A percentile compares a stretch with the other conserved stretches of the same genome.
phyloP scores from a whole-genome alignment of 2,797 vertebrate genomes.

The Coluber constrictor region DNA sequence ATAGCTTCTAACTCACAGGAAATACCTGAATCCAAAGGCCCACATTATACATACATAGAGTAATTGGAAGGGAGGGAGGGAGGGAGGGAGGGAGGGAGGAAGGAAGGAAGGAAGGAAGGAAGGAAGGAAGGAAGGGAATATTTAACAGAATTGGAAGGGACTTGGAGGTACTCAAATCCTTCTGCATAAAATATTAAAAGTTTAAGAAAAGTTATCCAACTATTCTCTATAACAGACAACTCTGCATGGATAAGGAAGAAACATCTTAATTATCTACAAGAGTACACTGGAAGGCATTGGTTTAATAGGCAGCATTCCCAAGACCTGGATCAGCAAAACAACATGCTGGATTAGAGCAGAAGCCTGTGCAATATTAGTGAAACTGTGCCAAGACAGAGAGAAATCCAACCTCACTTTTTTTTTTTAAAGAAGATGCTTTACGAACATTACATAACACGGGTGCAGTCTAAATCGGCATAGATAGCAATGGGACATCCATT shows the following conservation, averaged over 20 bases:
- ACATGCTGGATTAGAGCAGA: conserved; percentile 76
- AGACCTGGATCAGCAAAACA: conserved; percentile 71
- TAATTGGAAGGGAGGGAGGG: background rate
- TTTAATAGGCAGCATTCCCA: conserved; percentile 77
- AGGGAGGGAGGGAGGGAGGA: background rate
- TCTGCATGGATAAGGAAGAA: conserved; percentile 53
- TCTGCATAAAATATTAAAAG: conserved; percentile 23
- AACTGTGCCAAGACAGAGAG: conserved; percentile 42
- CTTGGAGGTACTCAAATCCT: conserved; percentile 34
- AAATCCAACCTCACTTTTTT: conserved; percentile 25
- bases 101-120: background rate
- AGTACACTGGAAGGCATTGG: conserved; percentile 68
- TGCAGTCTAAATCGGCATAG: background rate
- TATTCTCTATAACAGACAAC: conserved; percentile 63
- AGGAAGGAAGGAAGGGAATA: background rate
- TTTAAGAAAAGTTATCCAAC: conserved; percentile 46
- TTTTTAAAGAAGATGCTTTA: conserved; percentile 20
- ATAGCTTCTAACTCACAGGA: conserved; percentile 42
- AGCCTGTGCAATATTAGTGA: conserved; percentile 68
- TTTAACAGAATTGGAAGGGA: too few relatives aligned
- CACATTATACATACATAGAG: background rate
- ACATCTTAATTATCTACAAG: conserved; percentile 58
- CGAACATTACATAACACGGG: conserved; percentile 14
- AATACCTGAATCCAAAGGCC: background rate
- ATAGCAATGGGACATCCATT: conserved; percentile 46